Conservation (phyloP, 1,140 invertebrate species). For the Megalonaias nervosa region DNA sequence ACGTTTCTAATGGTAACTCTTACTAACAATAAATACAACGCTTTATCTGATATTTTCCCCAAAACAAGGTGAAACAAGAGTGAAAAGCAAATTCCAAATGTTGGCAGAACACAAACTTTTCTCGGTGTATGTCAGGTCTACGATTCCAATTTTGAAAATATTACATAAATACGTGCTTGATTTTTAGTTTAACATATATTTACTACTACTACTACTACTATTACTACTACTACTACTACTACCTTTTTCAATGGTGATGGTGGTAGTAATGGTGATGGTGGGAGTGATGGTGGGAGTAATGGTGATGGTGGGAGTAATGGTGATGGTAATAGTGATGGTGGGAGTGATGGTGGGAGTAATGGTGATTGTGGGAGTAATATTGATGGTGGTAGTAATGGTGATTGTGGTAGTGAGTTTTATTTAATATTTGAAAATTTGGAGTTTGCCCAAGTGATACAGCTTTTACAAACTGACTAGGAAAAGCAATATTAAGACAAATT, state of each 20-base stretch:
- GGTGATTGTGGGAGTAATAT: not conserved
- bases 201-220: no score
- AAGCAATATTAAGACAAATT: not conserved
- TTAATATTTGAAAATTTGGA: not conserved
- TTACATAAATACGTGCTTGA: no score
- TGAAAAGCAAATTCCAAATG: no score
- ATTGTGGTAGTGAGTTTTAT: not conserved
- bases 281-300: not conserved
- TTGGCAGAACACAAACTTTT: no score
- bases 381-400: not conserved
- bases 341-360: not conserved
- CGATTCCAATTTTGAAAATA: no score
- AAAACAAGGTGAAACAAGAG: no score
- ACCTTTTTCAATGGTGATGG: not conserved
- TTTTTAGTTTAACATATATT: no score
- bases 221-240: no score
- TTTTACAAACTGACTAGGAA: not conserved
- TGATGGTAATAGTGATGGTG: not conserved
- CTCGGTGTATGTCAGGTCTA: no score
- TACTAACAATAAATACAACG: no score
- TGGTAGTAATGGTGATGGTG: not conserved
- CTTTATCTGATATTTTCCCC: no score
- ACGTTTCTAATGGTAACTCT: no score
- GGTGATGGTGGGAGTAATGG: constrained; percentile 1
- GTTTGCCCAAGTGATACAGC: not conserved